Evolutionary conservation across 2,888 invertebrate species (phyloP), one percentile per base, ranked within the genome.

Genomic region (Drosophila neotestacea): DNA sequence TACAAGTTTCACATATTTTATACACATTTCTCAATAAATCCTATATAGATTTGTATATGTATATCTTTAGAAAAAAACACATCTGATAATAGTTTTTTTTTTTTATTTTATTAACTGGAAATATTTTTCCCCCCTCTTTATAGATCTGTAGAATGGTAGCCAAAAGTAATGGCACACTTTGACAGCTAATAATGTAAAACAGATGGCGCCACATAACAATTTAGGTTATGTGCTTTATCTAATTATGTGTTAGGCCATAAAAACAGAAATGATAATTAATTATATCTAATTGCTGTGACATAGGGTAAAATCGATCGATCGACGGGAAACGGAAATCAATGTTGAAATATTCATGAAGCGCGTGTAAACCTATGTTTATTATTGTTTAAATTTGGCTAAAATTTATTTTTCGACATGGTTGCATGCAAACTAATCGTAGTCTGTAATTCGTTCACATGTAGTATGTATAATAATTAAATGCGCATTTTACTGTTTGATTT

Each of bases 401-500:
- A 60, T 59, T 70, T 44, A 47, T 50, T 50, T 51, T 13, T 32
- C 51, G 22, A 47, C 54, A 36, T 50, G 46, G 28, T 47, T 58
- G 58, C 55, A 56, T 28, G 47, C 47, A 28, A 58, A 47, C 38
- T 38, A 58, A 47, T 44, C 27, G 55, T 34, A 44, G 44, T 11
- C 36, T 32, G 34, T 28, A 30, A 42, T 41, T 13, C 11, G 10
- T 41, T 44, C 42, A 27, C 27, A 5, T 55, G 34, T 34, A 44
- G 30, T 46, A 56, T 4, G 47, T 39, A 39, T 59, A 48, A 32
- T 48, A 88, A 70, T 88, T 41, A 70, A 75, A 44, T 38, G 50
- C 28, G 47, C 59, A 64, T 55, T 73, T 64, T 48, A 55, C 28
- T 34, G 28, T 67, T 70, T 64, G 66, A 81, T 73, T 78, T 85